Evolutionary conservation across 2,113 vertebrate species (phyloP).

Genomic region (Caracal caracal): DNA sequence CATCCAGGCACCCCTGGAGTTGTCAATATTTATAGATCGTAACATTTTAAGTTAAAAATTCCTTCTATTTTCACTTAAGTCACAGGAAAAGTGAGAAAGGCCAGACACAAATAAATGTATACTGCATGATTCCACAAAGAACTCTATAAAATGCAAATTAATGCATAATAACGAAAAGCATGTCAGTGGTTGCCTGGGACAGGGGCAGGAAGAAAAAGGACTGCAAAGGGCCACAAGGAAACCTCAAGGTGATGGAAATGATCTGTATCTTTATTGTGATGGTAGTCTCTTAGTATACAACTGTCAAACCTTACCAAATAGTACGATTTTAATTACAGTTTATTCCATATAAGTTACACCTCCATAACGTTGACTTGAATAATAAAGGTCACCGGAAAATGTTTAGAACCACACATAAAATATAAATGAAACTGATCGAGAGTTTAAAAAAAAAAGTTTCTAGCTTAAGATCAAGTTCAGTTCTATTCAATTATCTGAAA

Average conservation of each 20-base stretch:
- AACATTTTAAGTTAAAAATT: slow-evolving; percentile 20
- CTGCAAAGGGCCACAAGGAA: not conserved
- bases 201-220: not conserved
- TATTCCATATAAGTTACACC: not conserved
- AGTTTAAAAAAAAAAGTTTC: not conserved
- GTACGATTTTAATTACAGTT: not conserved
- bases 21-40: not conserved
- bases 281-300: not conserved
- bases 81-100: not conserved
- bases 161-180: slow-evolving; percentile 23
- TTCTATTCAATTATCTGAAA: not conserved
- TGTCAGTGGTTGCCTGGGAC: not conserved
- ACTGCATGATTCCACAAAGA: not conserved
- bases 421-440: not conserved
- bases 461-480: slow-evolving; percentile 14
- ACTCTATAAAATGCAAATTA: slow-evolving; percentile 31
- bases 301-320: not conserved
- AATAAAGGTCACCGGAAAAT: slow-evolving; percentile 19
- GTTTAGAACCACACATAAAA: not conserved
- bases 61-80: slow-evolving; percentile 22
- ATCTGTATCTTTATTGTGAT: not conserved
- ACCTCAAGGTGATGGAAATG: not conserved
- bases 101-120: not conserved
- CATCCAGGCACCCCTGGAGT: not conserved
- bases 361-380: not conserved